Base-by-base conservation (phyloP, 1,140 invertebrate species). In the Drosophila rufa region DNA sequence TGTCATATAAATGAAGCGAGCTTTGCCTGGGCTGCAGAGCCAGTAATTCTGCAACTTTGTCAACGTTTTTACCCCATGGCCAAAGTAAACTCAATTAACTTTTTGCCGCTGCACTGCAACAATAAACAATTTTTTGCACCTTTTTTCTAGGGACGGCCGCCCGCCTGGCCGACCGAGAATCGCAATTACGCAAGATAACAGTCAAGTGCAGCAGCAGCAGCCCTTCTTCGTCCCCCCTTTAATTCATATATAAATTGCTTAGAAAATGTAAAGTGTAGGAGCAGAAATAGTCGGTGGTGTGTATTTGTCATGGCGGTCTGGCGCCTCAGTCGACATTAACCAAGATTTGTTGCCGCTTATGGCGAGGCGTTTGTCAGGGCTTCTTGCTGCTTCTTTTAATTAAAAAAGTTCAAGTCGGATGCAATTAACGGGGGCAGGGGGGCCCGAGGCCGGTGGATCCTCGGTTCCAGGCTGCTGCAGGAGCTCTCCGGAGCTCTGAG, bases 51-150 rank as follows among this genome's bases (percentile, higher is more conserved):
- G 74, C 70, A 89, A 89, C 85, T 90, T 89, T 90, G 80, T 90
- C 81, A 89, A 89, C 85, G 80, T 89, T 89, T 89, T 84, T 89
- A 71, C 77, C 59, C 62, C 59, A 55, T 61, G 71, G 85, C 75
- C 60, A 89, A 90, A 85, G 81, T 85, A 89, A 89, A 89, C 85
- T 89, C 75, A 89, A 89, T 89, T 89, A 89, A 89, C 85, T 90
- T 90, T 90, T 90, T 90, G 70, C 84, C 66, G 69, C 69, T 74
- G 74, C 64, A 74, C 60, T 59, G 77, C 77, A 75, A 89, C 85
- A 89, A 89, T 89, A 89, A 89, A 89, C 85, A 81, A 84, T 87
- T 90, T 90, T 89, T 87, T 89, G 53, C 73, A 78, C 69, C 78
- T 80, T 67, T 67, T 69, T 66, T 64, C 46, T 51, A 19, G 40